phyloP scores from a whole-genome alignment of 2,888 invertebrate genomes.

The Epistrophella euchroma region DNA sequence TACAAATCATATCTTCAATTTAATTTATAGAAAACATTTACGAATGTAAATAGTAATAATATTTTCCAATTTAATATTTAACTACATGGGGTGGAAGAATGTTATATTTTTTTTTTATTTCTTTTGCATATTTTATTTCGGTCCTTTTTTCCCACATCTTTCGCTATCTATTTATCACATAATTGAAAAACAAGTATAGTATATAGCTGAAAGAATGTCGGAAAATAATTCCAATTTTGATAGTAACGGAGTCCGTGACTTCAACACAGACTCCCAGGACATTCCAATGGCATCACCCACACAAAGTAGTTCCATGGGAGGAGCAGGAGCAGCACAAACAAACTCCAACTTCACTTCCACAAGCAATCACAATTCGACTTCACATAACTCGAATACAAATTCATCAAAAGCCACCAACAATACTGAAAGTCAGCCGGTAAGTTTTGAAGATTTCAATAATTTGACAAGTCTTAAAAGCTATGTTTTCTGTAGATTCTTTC shows the following conservation, averaged over 20 bases:
- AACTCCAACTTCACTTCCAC: constrained; percentile 76
- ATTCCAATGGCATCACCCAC: constrained; percentile 83
- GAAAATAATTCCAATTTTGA: constrained; percentile 83
- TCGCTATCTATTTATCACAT: constrained; percentile 19
- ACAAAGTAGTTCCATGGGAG: constrained; percentile 81
- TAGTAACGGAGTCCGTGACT: constrained; percentile 79
- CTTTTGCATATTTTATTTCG: constrained; percentile 32
- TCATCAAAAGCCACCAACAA: constrained; percentile 76
- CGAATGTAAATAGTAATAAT: not conserved
- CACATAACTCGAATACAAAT: constrained; percentile 76
- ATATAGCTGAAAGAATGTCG: constrained; percentile 79
- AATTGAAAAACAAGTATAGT: constrained; percentile 36
- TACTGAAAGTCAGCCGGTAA: constrained; percentile 81
- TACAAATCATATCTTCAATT: no score
- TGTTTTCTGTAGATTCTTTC: constrained; percentile 88
- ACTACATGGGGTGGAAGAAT: not conserved
- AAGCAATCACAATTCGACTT: constrained; percentile 37
- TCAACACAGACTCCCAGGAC: constrained; percentile 79
- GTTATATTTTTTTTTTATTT: constrained; percentile 24
- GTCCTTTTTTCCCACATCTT: constrained; percentile 36
- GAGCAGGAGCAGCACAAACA: constrained; percentile 74
- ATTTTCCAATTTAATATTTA: not conserved
- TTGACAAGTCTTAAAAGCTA: not conserved
- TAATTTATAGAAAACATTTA: not conserved
- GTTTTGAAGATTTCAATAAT: constrained; percentile 40